Base-by-base conservation (phyloP, 2,797 vertebrate genomes). In the Lophura swinhoii region DNA sequence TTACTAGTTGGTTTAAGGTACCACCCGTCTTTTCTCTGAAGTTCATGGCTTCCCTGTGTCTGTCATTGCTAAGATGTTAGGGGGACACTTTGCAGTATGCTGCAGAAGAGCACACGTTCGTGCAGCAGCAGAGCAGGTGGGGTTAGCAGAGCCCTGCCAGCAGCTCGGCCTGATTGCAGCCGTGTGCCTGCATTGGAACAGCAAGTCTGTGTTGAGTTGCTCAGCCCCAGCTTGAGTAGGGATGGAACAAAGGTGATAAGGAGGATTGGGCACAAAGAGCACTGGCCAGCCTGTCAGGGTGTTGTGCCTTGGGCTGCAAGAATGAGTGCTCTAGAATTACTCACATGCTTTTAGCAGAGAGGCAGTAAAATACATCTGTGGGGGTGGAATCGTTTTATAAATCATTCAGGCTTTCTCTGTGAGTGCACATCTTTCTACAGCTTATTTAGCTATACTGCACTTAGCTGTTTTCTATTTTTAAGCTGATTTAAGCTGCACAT, bases 401-500 rank as follows among this genome's bases (percentile, higher is more conserved):
- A 90, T 91, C 86, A 90, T 85, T 70, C 79, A 79, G 6, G 85
- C 94, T 95, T 83, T 73, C 87, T 81, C 81, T 87, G 91, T 55
- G 5, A 94, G 86, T 12, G 71, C 82, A 91, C 59, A 4, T 87
- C 90, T 63, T 77, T 79, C 82, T 75, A 1, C 69, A 64, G 91
- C 94, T 91, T 63, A 3, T 87, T 79, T 26, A 51, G 81, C 86
- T 87, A 1, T 41, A 2, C 66, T 79, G 87, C 81, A 43, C 89
- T 88, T 37, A 23, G 84, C 94, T 70, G 2, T 29, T 22, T 82
- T 29, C 92, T 93, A 85, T 94, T 95, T 96, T 93, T 94, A 87
- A 70, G 23, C 91, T 64, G 66, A 91, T 91, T 64, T 91, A 68
- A 89, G 91, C 87, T 87, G 91, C 82, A 29, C 75, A 70, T 29